Evolutionary conservation across 2,888 invertebrate species (phyloP), one percentile per base, ranked within the genome.

Genomic region (Coelinius sp.): DNA sequence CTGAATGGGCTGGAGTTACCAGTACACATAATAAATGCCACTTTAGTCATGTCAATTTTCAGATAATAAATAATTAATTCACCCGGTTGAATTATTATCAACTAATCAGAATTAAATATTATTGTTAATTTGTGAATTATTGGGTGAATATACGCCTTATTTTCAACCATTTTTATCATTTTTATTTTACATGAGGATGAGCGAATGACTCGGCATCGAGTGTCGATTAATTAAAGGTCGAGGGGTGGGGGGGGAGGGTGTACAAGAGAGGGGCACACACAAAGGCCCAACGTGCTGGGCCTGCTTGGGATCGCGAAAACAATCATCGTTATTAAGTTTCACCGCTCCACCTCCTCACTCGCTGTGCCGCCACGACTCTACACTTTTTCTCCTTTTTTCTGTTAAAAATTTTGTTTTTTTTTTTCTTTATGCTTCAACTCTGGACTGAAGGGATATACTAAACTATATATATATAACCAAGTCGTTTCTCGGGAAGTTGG

Each of bases 301-400:
- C 78, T 75, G 72, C 78, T 78, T 69, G 76, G 70, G 79, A 82
- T 82, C 82, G 79, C 80, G 82, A 82, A 83, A 83, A 82, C 81
- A 83, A 83, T 83, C 80, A 82, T 83, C 81, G 81, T 83, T 83
- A 83, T 83, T 83, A 83, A 83, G 81, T 79, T 81, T 71, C 56
- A 71, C 81, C 75, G 77, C 78, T 75, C 78, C 70, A 41, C 66
- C 62, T 62, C 31, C n/a, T n/a, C n/a, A n/a, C n/a, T n/a, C n/a
- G 38, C 56, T 22, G 59, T 8, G 12, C 64, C 56, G 53, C 31
- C 38, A 66, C 38, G 52, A 38, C 59, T 56, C 63, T 38, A 56
- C 49, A 65, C 24, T 67, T 67, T 67, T 62, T 68, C 44, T 14
- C 38, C 14, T 56, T 62, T 56, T 73, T 31, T 59, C 14, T 12